Base-by-base conservation (phyloP, 2,797 vertebrate genomes). In the Galaxias olidus region DNA sequence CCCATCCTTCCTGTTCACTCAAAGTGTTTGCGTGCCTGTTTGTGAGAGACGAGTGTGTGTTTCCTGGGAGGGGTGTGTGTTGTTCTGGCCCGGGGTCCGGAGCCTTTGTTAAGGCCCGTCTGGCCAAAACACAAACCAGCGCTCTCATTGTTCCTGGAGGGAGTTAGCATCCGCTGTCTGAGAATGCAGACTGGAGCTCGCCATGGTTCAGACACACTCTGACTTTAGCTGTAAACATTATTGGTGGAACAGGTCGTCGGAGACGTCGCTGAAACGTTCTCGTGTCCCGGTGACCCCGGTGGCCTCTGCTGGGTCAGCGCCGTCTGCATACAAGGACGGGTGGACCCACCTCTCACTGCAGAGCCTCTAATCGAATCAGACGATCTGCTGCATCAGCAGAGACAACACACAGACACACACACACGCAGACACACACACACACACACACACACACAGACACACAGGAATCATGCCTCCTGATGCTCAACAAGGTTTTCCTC, bases 121-220 rank as follows among this genome's bases (percentile, higher is more conserved):
- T 30, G 30, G 30, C 30, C 30, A 30, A 30, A 30, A 30, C 30
- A 30, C 13, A 65, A 30, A 15, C 59, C 64, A 20, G 9, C 18
- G 15, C n/a, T 42, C 55, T 14, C 72, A 74, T 78, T 81, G 77
- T 82, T 83, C 67, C 55, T 73, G 63, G 59, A 69, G 15, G 12
- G 73, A 48, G 69, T 30, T 30, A 30, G 76, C 63, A 81, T 84
- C 80, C 85, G 81, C 81, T 51, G 61, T 74, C 73, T 67, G 68
- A 72, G 18, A 51, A 41, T 61, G 46, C 61, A 75, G 55, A 61
- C 51, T 47, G 43, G 66, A 76, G 54, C 61, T 63, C 66, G 75
- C 30, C 30, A 30, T 30, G 3, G 3, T 30, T 30, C 30, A 30
- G 30, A 30, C 30, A 3, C 30, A 30, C 30, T 30, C 3, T 2